Conservation (phyloP, 2,797 vertebrate species). For the Anguilla obscura region DNA sequence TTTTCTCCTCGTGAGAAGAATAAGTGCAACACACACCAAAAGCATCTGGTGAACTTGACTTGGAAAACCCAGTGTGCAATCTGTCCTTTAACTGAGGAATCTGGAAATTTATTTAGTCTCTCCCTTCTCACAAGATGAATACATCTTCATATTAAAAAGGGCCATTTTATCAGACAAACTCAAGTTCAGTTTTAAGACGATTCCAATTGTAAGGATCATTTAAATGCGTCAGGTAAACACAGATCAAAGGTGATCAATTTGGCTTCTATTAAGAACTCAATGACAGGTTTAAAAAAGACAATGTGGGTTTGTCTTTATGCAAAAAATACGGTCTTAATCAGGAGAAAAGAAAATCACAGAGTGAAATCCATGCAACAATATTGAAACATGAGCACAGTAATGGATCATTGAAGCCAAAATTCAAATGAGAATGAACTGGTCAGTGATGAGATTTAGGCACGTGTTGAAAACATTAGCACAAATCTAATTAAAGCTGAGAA, state of each 20-base stretch:
- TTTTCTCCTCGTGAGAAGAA: background rate
- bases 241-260: background rate
- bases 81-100: background rate
- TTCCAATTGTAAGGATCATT: background rate
- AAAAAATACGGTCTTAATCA: background rate
- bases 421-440: background rate
- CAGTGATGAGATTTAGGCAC: no score
- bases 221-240: background rate
- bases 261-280: background rate
- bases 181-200: background rate
- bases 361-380: background rate
- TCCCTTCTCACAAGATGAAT: background rate
- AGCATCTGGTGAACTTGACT: background rate
- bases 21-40: background rate
- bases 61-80: background rate
- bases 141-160: background rate
- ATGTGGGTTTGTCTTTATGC: background rate
- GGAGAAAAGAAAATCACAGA: background rate
- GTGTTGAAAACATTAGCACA: background rate
- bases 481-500: background rate
- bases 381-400: background rate
- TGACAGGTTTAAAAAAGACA: background rate
- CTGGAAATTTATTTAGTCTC: slow-evolving; percentile 32
- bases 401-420: background rate
- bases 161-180: background rate